Evolutionary conservation across 2,888 invertebrate genomes (phyloP).

Genomic region (Mythimna lalbum): DNA sequence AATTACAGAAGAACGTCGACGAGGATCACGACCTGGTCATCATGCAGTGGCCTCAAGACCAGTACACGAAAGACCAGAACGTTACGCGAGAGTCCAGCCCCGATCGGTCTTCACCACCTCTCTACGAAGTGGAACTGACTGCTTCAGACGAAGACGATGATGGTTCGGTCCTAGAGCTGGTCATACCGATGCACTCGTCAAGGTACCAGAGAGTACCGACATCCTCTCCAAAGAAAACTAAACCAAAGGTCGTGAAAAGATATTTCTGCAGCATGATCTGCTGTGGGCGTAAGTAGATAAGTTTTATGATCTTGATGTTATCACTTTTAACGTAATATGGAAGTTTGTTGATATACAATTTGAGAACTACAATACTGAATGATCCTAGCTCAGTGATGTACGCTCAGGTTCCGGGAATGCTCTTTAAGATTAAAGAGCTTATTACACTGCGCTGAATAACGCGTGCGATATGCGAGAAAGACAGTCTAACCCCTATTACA

Average conservation of each 20-base stretch:
- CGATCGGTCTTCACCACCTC: constrained; percentile 79
- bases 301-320: constrained; percentile 59
- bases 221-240: constrained; percentile 73
- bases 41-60: constrained; percentile 51
- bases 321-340: constrained; percentile 27
- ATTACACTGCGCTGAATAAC: too few relatives aligned
- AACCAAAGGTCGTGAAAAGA: constrained; percentile 65
- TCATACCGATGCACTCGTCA: constrained; percentile 81
- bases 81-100: constrained; percentile 46
- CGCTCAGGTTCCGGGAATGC: too few relatives aligned
- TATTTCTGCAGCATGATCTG: constrained; percentile 72
- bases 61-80: constrained; percentile 46
- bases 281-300: constrained; percentile 75
- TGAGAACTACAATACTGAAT: not conserved
- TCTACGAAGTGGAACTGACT: constrained; percentile 85
- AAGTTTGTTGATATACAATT: constrained; percentile 4
- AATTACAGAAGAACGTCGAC: constrained; percentile 47
- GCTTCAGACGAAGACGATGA: constrained; percentile 88
- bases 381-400: too few relatives aligned
- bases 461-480: too few relatives aligned
- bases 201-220: constrained; percentile 79
- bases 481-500: too few relatives aligned
- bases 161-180: constrained; percentile 82
- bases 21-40: constrained; percentile 54
- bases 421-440: too few relatives aligned